These are phyloP conservation scores for Rhynchonycteris naso DNA, from an alignment of 2,797 vertebrate species.

Conservation along the genomic window DNA sequence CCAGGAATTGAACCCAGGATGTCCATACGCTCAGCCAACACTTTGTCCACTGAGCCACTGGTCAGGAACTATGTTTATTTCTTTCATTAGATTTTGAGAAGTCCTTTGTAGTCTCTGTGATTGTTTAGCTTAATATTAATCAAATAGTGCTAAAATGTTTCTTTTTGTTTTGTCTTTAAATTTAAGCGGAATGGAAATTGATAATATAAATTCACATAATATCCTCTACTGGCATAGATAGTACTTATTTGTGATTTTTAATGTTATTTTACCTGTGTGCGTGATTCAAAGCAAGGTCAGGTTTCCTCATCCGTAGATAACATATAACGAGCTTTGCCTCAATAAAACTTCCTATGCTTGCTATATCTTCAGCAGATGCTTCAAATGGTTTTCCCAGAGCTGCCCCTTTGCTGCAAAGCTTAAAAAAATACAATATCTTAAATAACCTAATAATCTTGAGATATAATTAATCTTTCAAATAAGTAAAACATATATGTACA, in stretches of 20 bases:
- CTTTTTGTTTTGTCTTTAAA: slow-evolving; percentile 42
- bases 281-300: slow-evolving; percentile 85
- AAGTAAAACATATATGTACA: slow-evolving; percentile 11
- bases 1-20: too few species aligned
- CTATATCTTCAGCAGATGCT: slow-evolving; percentile 83
- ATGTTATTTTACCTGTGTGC: slow-evolving; percentile 86
- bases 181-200: background rate
- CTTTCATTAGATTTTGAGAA: background rate
- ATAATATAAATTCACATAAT: background rate
- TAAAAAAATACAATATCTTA: slow-evolving; percentile 30
- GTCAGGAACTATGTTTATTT: background rate
- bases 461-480: slow-evolving; percentile 59
- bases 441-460: slow-evolving; percentile 31
- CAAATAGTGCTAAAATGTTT: background rate
- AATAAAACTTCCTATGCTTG: slow-evolving; percentile 84
- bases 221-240: background rate
- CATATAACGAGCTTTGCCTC: slow-evolving; percentile 87
- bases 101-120: background rate
- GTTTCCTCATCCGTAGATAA: slow-evolving; percentile 85
- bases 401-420: slow-evolving; percentile 86
- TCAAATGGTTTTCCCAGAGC: slow-evolving; percentile 80
- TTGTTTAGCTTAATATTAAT: background rate
- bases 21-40: too few species aligned
- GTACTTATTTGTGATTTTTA: slow-evolving; percentile 26
- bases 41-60: too few species aligned